phyloP scores from a whole-genome alignment of 2,113 vertebrate species.

The Tapirus terrestris region DNA sequence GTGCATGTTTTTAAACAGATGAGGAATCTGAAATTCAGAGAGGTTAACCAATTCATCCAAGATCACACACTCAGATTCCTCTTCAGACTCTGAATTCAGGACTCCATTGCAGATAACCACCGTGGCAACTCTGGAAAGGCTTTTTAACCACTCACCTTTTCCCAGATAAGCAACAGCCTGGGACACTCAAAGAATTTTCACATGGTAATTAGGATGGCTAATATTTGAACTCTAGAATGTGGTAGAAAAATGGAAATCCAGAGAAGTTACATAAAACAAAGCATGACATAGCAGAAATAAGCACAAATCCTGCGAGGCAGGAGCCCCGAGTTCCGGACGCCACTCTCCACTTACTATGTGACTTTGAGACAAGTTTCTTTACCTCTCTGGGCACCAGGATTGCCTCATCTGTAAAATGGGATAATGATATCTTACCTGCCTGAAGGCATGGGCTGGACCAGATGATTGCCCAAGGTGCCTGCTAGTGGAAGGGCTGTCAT shows the following conservation, averaged over 20 bases:
- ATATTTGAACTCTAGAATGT: background rate
- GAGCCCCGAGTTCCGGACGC: background rate
- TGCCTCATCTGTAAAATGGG: conserved; percentile 4
- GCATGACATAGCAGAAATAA: background rate
- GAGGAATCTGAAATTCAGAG: background rate
- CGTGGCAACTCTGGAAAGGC: background rate
- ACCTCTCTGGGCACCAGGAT: background rate
- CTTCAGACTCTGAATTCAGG: conserved; percentile 14
- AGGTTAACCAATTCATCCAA: conserved; percentile 16
- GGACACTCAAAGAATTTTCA: conserved; percentile 23
- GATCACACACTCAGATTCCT: conserved; percentile 40
- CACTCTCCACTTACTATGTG: background rate
- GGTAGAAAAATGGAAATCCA: background rate
- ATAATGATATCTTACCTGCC: conserved; percentile 41
- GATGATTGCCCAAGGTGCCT: conserved; percentile 37
- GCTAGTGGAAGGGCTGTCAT: background rate
- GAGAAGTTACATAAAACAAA: background rate
- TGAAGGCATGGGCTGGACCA: background rate
- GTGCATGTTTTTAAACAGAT: conserved; percentile 37
- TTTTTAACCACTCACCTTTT: conserved; percentile 34
- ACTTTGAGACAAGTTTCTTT: background rate
- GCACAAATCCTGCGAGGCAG: background rate
- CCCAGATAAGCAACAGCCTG: conserved; percentile 49
- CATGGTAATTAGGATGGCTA: background rate
- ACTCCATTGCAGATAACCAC: conserved; percentile 21